Base-by-base conservation (phyloP, 2,888 invertebrate species). In the Dendrolimus houi region DNA sequence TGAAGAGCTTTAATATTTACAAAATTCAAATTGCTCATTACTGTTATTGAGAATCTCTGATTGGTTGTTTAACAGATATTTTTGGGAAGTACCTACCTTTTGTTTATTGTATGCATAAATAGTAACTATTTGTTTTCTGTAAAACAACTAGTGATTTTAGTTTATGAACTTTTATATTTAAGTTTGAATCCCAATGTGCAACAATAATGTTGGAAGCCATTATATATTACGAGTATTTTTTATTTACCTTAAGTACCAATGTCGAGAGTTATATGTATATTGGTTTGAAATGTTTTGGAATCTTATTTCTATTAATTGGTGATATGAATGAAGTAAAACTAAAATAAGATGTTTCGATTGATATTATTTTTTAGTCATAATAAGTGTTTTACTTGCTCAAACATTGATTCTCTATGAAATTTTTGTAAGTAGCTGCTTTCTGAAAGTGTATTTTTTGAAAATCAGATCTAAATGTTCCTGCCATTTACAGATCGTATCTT, bases 1-100 rank as follows among this genome's bases (percentile, higher is more conserved):
- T 69, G 70, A 79, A 82, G 79, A 87, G 87, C 87, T 89, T 89
- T 88, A 88, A 87, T 76, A 75, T 63, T 80, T 81, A 75, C 75
- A 77, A 79, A 81, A 78, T 74, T 74, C 47, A 63, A 68, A 80
- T 87, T 89, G 87, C 87, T 87, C 87, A 87, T 79, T 68, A 69
- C 65, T 75, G 81, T 75, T 71, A 72, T 77, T 76, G 69, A 65
- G 70, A 68, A 64, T 64, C 68, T 69, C 63, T 65, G 58, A 59
- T 63, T 59, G 61, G 61, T 64, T 67, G 29, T 29, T 29, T 3
- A 29, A 29, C 29, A 29, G 6, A 29, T 29, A n/a, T 14, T 29
- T 29, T 29, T 29, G 1, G 29, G 3, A 29, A 29, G 29, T 29
- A 29, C 29, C 29, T 29, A 29, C 29, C 29, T 29, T 29, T 29